phyloP scores from a whole-genome alignment of 2,113 vertebrate species.

The Xiphorhynchus elegans region DNA sequence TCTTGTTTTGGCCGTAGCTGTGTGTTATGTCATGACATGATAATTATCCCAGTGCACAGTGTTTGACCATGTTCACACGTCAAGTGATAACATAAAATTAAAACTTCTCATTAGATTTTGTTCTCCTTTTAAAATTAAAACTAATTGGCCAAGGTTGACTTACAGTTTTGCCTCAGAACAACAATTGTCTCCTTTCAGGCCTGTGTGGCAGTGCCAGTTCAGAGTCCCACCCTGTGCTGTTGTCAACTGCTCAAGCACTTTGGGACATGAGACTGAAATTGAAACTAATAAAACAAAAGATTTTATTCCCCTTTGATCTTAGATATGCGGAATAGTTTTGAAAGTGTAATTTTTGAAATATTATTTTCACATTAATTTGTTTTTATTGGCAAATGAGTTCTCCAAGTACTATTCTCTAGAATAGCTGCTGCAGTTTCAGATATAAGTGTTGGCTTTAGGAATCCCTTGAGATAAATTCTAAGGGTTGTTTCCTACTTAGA shows the following conservation, averaged over 20 bases:
- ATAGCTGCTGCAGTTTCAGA: background rate
- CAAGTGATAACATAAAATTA: background rate
- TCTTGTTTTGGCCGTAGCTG: background rate
- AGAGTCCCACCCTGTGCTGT: background rate
- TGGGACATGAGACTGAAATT: background rate
- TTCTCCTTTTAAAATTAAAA: background rate
- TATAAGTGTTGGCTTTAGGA: background rate
- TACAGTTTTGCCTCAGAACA: background rate
- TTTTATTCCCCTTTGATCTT: background rate
- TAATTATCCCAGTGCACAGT: background rate
- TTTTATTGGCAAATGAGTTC: slow-evolving; percentile 41
- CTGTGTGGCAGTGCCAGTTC: background rate
- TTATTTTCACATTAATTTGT: slow-evolving; percentile 16
- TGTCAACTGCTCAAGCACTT: background rate
- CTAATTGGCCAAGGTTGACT: background rate
- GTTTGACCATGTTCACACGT: background rate
- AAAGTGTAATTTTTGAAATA: slow-evolving; percentile 16
- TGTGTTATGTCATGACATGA: background rate
- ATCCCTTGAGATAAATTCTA: background rate
- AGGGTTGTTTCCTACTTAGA: slow-evolving; percentile 24
- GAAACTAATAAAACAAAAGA: background rate
- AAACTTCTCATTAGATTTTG: background rate
- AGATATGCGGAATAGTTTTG: background rate
- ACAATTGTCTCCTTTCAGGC: rapidly evolving
- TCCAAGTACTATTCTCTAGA: background rate